Conservation (phyloP, 1,140 invertebrate genomes). For the Drosophila seguyi region DNA sequence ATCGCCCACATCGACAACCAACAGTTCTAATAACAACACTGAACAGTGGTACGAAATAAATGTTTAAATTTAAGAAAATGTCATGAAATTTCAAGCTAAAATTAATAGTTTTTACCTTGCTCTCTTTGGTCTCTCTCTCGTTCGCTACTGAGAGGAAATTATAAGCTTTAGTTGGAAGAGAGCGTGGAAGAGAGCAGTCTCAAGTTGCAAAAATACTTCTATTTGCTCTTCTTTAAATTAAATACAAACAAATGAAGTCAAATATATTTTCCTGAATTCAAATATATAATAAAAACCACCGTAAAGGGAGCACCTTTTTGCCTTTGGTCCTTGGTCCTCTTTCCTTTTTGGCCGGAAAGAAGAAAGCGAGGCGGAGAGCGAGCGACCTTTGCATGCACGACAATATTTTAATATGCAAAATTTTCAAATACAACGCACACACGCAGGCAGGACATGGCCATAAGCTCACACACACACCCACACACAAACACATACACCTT, state of each 20-base stretch:
- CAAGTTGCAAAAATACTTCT: background rate
- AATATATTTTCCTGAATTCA: background rate
- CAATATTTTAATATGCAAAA: slow-evolving; percentile 84
- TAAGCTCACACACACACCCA: slow-evolving; percentile 21
- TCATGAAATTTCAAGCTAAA: background rate
- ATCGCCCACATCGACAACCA: slow-evolving; percentile 35
- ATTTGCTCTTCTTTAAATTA: background rate
- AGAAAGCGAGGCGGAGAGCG: slow-evolving; percentile 28
- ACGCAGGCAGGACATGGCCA: slow-evolving; percentile 40
- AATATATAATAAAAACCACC: background rate
- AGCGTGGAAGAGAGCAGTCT: no score
- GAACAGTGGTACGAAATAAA: slow-evolving; percentile 39
- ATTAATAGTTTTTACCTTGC: no score
- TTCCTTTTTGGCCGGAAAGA: slow-evolving; percentile 41
- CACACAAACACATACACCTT: slow-evolving; percentile 23
- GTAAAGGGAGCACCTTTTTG: slow-evolving; percentile 52
- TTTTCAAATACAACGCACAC: slow-evolving; percentile 69
- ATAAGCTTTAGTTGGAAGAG: no score
- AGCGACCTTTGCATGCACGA: slow-evolving; percentile 79
- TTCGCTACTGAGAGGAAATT: no score
- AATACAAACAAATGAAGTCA: background rate
- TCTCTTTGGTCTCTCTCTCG: background rate
- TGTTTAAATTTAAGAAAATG: background rate
- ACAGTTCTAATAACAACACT: slow-evolving; percentile 59
- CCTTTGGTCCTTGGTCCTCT: slow-evolving; percentile 10